A percentile compares a stretch with the other conserved stretches of the same genome.
Conservation (phyloP, 2,888 invertebrate genomes). For the Entomobrya proxima region DNA sequence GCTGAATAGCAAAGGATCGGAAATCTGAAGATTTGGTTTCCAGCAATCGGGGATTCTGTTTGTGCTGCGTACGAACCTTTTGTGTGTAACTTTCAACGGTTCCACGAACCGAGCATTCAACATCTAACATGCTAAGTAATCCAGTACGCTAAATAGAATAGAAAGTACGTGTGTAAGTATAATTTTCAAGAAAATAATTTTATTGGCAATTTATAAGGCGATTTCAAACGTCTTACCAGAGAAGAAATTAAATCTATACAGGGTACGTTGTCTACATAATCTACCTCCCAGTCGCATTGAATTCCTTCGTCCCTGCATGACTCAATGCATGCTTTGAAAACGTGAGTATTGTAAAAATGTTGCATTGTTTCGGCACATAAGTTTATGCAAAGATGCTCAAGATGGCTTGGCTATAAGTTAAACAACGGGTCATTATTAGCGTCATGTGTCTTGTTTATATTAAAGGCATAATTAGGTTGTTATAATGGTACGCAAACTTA, state of each 20-base stretch:
- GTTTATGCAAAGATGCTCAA: constrained; percentile 96
- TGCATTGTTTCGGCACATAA: constrained; percentile 98
- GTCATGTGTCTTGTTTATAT: background rate
- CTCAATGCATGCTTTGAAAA: constrained; percentile 95
- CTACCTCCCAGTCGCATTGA: constrained; percentile 91
- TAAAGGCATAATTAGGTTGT: background rate
- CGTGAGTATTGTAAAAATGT: constrained; percentile 97
- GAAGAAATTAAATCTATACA: constrained; percentile 97
- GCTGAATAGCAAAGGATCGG: constrained; percentile 91
- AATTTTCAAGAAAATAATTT: background rate
- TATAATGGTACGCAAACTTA: constrained; percentile 72
- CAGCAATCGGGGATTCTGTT: constrained; percentile 88
- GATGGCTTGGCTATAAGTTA: constrained; percentile 83
- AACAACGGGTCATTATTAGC: background rate
- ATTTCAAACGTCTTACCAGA: constrained; percentile 79
- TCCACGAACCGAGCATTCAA: constrained; percentile 90
- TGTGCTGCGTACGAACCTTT: constrained; percentile 88
- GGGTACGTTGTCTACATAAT: constrained; percentile 96
- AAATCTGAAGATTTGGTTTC: constrained; percentile 86
- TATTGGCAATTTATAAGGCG: background rate
- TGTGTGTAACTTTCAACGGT: constrained; percentile 88
- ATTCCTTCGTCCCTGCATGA: constrained; percentile 96
- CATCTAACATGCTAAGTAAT: constrained; percentile 92
- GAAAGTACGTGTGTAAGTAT: background rate
- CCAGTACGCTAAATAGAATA: constrained; percentile 84